phyloP scores from a whole-genome alignment of 2,888 invertebrate genomes.

The Dicranocentrus wangi region DNA sequence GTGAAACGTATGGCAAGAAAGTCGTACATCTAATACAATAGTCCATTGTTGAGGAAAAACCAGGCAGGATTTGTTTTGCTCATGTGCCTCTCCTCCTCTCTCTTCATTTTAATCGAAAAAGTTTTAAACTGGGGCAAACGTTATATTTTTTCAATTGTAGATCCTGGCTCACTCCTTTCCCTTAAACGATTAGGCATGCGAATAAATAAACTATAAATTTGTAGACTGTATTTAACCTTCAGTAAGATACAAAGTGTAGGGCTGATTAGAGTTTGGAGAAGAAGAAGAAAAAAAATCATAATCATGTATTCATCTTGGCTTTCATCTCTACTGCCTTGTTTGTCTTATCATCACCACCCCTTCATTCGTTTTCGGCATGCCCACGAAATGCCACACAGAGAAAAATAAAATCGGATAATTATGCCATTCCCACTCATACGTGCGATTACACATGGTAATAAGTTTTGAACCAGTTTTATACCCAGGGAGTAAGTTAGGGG shows the following conservation, averaged over 20 bases:
- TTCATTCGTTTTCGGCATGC: conserved; percentile 19
- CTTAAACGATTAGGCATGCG: neutral
- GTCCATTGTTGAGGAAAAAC: conserved; percentile 48
- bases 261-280: no score
- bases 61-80: no score
- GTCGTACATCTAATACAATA: conserved; percentile 31
- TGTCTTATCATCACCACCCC: conserved; percentile 25
- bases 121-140: neutral
- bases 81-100: no score
- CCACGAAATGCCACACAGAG: conserved; percentile 35
- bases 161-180: neutral
- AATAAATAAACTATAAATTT: neutral
- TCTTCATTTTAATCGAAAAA: neutral
- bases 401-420: conserved; percentile 44
- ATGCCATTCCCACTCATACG: conserved; percentile 42
- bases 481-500: neutral
- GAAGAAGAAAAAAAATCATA: no score
- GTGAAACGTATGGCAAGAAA: conserved; percentile 7
- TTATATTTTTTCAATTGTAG: neutral
- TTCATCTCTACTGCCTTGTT: conserved; percentile 15
- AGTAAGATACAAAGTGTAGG: no score
- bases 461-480: conserved; percentile 41
- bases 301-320: conserved; percentile 19
- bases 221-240: no score
- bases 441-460: conserved; percentile 34